Evolutionary conservation across 1,140 invertebrate genomes (phyloP).

Genomic region (Plectrocnemia conspersa): DNA sequence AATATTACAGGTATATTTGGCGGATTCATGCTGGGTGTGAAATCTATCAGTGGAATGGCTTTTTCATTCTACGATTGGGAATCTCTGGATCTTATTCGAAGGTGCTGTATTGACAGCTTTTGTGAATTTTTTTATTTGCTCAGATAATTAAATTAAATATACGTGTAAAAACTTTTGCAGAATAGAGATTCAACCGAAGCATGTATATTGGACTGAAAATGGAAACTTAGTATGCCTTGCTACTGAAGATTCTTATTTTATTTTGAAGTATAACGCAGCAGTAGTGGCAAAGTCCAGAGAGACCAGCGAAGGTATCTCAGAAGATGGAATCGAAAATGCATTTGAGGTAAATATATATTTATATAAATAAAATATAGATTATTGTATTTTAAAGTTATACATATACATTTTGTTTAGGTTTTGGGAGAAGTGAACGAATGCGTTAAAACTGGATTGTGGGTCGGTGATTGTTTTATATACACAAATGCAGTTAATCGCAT

Average conservation of each 20-base stretch:
- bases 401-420: slow-evolving; percentile 52
- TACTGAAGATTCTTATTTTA: slow-evolving; percentile 94
- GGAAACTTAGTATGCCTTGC: slow-evolving; percentile 91
- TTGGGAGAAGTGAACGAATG: slow-evolving; percentile 84
- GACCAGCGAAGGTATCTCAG: slow-evolving; percentile 68
- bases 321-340: slow-evolving; percentile 95
- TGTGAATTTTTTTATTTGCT: background rate
- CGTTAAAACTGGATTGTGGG: slow-evolving; percentile 96
- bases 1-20: slow-evolving; percentile 81
- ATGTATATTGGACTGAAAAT: slow-evolving; percentile 96
- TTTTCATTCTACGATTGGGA: slow-evolving; percentile 99
- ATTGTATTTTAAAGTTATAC: background rate
- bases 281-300: slow-evolving; percentile 71
- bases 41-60: slow-evolving; percentile 83
- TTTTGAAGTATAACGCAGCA: slow-evolving; percentile 83
- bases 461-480: slow-evolving; percentile 99
- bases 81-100: slow-evolving; percentile 79
- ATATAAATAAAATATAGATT: background rate
- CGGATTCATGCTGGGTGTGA: slow-evolving; percentile 89
- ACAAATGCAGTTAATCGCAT: slow-evolving; percentile 96
- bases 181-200: slow-evolving; percentile 92
- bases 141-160: slow-evolving; percentile 11
- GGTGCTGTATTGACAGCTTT: slow-evolving; percentile 41
- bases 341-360: slow-evolving; percentile 75
- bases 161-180: slow-evolving; percentile 35